These are phyloP conservation scores for Vultur gryphus DNA, from an alignment of 2,797 vertebrate species.

Conservation along the genomic window DNA sequence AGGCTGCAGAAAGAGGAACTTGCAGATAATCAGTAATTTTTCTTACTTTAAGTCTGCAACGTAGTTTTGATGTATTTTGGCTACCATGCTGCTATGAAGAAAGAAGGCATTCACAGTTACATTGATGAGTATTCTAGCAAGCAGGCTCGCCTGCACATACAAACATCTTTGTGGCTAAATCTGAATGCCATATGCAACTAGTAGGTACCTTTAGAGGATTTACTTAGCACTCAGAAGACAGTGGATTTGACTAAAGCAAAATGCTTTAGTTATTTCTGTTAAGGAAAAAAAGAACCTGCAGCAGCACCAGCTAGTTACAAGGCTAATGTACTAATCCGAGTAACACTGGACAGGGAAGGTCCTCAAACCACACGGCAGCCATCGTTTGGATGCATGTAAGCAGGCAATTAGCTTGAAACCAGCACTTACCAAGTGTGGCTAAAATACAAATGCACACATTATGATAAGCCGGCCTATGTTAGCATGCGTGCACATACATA, in stretches of 20 bases:
- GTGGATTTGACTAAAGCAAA: not conserved
- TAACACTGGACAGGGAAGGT: not conserved
- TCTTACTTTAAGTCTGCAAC: not conserved
- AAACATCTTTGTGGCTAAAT: not conserved
- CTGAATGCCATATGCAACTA: not conserved
- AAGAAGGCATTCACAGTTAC: not conserved
- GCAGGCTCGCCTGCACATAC: not conserved
- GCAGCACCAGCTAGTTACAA: not conserved
- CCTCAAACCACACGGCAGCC: not conserved
- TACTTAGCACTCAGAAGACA: not conserved
- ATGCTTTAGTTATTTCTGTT: not conserved
- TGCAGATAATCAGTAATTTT: not conserved
- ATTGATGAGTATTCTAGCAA: not conserved
- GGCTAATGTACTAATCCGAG: not conserved
- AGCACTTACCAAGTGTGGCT: not conserved
- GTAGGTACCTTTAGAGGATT: not conserved
- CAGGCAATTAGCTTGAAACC: not conserved
- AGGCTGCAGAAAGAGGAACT: not conserved
- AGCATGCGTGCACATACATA: not conserved
- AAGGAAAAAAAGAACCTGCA: not conserved
- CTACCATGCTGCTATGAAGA: not conserved
- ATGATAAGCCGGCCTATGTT: fast-evolving
- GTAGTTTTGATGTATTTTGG: not conserved
- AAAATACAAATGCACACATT: not conserved
- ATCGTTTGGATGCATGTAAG: not conserved